Evolutionary conservation across 53 echinoderm and acorn worm genomes (phyloP), one percentile per base, ranked within the genome.

Genomic region (Hippasteria phrygiana): DNA sequence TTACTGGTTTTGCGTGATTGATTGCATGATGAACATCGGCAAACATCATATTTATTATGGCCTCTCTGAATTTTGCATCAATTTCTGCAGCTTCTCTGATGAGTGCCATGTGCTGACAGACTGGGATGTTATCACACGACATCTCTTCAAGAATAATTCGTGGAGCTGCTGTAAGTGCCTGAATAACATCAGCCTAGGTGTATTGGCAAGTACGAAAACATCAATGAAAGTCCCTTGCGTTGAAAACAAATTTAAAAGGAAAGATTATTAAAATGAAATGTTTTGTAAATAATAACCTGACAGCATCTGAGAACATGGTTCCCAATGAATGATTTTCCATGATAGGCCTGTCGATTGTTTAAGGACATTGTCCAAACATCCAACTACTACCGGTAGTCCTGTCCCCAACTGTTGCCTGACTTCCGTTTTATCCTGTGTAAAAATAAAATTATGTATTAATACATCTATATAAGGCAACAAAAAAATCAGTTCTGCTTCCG

Each of bases 301-400:
- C 87, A 87, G 56, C 87, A 87, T 28, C 22, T 73, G 73, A 34
- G 71, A 33, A 87, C 73, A 53, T 87, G 87, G 40, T 87, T 87
- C 22, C 87, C 87, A 34, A 87, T 73, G 36, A 87, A 87, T 3
- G 71, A 48, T 18, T 54, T 54, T 73, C 87, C 87, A 55, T 87
- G 73, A 39, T 87, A 87, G 5, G 73, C 73, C 24, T 87, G 73
- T 2, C 87, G 18, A 46, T n/a, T 17, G 3, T 54, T 72, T 70
- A 14, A 87, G 73, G 40, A 27, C 37, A 17, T 72, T 22, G 36
- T 87, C 87, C 41, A 87, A 69, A 13, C 37, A 32, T 5, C 37
- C 35, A 73, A 70, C 55, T 71, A 73, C n/a, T n/a, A n/a, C n/a
- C n/a, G n/a, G 5, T 50, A 73, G 87, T 35, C 87, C 87, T 9